Evolutionary conservation across 2,113 vertebrate genomes (phyloP), one percentile per base, ranked within the genome.

Genomic region (Uropsilus gracilis): DNA sequence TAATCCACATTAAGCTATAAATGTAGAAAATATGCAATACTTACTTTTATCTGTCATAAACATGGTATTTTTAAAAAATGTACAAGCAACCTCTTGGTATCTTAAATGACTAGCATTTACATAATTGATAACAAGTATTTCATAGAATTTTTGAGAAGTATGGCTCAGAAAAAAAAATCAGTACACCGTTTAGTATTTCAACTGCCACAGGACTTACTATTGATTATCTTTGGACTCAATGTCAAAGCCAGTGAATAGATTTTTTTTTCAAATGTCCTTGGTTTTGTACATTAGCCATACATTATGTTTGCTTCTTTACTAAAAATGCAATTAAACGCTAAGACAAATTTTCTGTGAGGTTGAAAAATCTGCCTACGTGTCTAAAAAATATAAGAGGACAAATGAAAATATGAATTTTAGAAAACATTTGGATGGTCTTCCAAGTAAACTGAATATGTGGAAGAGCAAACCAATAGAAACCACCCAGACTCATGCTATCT

Each of bases 1-100:
- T 87, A 97, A 97, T 97, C 80, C 92, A 85, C 78, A 97, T 94
- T 95, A 91, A 93, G 8, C 82, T 96, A 71, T 30, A 86, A 97
- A 78, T 72, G 16, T 68, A 96, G 82, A 59, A 92, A 87, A 90
- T 95, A 87, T 71, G 61, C 39, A 93, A 69, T 61, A 71, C 12
- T 85, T 85, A 90, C 44, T 92, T 89, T 96, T 86, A 78, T 42
- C 34, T 83, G 57, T 80, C 24, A 96, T 78, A 95, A 96, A 97
- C 86, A 96, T 78, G 55, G 44, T 57, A 90, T 73, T 94, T 88
- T 66, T 59, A 87, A 69, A 92, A 96, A 24, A 86, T 85, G 55
- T 84, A 73, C 83, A 98, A 92, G 28, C 28, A 95, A 84, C 81
- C 26, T 87, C 73, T 77, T 87, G 77, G 81, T 63, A 77, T 97